phyloP scores from a whole-genome alignment of 2,888 invertebrate genomes.

The Morpho achilles region DNA sequence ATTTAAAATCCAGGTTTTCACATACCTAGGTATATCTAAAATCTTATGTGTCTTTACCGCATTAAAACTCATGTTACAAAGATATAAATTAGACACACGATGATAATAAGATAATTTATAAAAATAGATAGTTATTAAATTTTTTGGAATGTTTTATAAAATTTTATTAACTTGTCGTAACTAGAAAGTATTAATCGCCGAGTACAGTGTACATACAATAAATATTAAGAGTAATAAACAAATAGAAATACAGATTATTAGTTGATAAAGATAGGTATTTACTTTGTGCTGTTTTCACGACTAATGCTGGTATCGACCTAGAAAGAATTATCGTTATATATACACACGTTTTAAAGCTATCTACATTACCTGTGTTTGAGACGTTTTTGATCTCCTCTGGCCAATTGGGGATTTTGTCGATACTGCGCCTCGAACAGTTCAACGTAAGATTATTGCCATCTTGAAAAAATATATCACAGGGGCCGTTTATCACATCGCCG shows the following conservation, averaged over 20 bases:
- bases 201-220: not conserved
- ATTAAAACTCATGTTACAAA: too few relatives aligned
- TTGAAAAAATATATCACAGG: conserved; percentile 56
- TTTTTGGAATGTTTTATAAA: too few relatives aligned
- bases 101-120: too few relatives aligned
- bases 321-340: conserved; percentile 30
- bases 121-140: too few relatives aligned
- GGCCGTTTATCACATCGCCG: conserved; percentile 38
- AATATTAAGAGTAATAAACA: not conserved
- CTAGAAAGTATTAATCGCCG: too few relatives aligned
- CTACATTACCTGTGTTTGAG: conserved; percentile 53
- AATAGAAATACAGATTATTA: not conserved
- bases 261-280: not conserved
- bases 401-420: conserved; percentile 55
- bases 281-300: not conserved
- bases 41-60: too few relatives aligned
- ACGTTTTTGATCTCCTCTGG: conserved; percentile 51
- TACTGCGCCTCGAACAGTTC: conserved; percentile 63
- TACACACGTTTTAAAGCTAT: conserved; percentile 25
- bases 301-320: conserved; percentile 8
- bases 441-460: conserved; percentile 55
- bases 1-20: too few relatives aligned
- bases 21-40: too few relatives aligned
- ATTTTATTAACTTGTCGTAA: too few relatives aligned
- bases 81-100: too few relatives aligned